These are phyloP conservation scores for Strix uralensis DNA, from an alignment of 2,113 vertebrate species.

Conservation along the genomic window DNA sequence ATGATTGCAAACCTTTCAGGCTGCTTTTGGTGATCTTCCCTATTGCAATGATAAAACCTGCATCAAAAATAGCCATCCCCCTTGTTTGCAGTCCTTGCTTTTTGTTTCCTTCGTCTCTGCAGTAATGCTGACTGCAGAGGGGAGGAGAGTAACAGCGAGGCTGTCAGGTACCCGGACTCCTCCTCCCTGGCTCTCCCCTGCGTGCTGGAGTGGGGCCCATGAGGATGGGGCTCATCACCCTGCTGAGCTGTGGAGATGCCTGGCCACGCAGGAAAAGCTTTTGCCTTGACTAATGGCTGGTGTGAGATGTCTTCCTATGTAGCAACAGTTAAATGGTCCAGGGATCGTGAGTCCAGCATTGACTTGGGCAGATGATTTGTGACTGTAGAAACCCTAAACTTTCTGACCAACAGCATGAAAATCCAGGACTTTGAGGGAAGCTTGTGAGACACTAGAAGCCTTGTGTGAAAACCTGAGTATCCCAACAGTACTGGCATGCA, in stretches of 20 bases:
- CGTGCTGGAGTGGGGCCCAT: not conserved
- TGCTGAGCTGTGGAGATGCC: not conserved
- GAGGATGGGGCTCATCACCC: not conserved
- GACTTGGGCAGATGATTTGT: not conserved
- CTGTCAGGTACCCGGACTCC: fast-evolving
- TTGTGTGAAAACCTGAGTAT: not conserved
- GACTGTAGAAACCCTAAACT: not conserved
- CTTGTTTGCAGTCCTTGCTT: not conserved
- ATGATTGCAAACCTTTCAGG: not conserved
- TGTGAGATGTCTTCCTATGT: not conserved
- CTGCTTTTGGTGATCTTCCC: not conserved
- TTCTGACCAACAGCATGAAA: not conserved
- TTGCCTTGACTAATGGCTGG: not conserved
- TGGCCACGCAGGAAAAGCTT: not conserved
- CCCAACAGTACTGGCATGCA: not conserved
- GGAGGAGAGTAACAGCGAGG: not conserved
- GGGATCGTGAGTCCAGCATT: not conserved
- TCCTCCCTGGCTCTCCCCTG: not conserved
- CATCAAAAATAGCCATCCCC: not conserved
- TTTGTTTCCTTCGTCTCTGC: not conserved
- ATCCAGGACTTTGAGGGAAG: not conserved
- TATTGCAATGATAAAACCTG: not conserved
- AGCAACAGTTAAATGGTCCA: not conserved
- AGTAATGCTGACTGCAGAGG: not conserved
- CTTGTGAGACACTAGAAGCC: not conserved